A percentile compares a stretch with the other conserved stretches of the same genome.
phyloP scores from a whole-genome alignment of 2,113 vertebrate genomes.

The Gymnarchus niloticus region DNA sequence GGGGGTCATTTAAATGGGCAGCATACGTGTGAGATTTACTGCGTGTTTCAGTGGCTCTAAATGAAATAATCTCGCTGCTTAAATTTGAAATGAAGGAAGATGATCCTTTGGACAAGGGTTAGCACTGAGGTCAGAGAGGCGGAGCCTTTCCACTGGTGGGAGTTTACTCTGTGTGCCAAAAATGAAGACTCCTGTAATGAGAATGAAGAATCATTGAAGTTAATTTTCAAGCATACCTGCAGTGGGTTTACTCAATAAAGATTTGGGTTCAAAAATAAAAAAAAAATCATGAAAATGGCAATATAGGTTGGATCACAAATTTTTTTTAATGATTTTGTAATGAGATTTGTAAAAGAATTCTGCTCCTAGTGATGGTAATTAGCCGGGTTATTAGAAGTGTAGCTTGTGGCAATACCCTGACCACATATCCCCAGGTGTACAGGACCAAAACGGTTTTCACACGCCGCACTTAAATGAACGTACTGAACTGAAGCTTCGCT shows the following conservation, averaged over 20 bases:
- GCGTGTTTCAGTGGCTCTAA: background rate
- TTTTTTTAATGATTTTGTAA: background rate
- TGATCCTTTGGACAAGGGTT: too few species aligned
- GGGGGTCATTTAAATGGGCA: background rate
- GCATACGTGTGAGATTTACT: background rate
- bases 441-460: background rate
- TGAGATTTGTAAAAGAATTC: background rate
- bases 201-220: too few species aligned
- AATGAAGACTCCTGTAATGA: too few species aligned
- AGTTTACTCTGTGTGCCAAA: too few species aligned
- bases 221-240: too few species aligned
- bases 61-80: too few species aligned
- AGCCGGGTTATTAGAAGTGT: background rate
- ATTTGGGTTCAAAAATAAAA: background rate
- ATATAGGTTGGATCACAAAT: background rate
- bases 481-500: background rate
- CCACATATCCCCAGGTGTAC: background rate
- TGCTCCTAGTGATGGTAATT: background rate
- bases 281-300: background rate
- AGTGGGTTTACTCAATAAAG: too few species aligned
- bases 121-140: too few species aligned
- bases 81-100: too few species aligned
- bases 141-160: too few species aligned
- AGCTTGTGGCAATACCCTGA: background rate
- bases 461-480: background rate